These are phyloP conservation scores for Synaphobranchus kaupii DNA, from an alignment of 2,797 vertebrate species.

Conservation along the genomic window DNA sequence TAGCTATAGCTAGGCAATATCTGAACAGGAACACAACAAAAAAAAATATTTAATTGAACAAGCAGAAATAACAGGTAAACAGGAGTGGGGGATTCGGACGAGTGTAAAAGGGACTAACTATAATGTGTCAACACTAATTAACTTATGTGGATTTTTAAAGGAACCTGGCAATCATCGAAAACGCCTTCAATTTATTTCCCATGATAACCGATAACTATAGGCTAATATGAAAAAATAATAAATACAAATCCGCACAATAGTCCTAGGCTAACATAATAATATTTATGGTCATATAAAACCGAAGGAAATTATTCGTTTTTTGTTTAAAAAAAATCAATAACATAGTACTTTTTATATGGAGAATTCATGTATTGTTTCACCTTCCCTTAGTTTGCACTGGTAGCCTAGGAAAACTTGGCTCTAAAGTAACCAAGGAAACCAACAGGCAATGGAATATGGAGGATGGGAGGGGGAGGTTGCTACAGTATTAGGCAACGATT, in stretches of 20 bases:
- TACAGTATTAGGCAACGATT: slow-evolving; percentile 39
- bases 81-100: not conserved
- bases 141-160: not conserved
- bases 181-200: not conserved
- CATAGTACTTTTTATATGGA: not conserved
- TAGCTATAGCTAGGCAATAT: not conserved
- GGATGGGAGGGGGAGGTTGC: slow-evolving; percentile 36
- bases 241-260: not conserved
- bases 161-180: not conserved
- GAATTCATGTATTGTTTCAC: slow-evolving; percentile 44
- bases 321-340: slow-evolving; percentile 14
- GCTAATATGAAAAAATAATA: not conserved
- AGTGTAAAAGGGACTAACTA: not conserved
- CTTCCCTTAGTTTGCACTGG: slow-evolving; percentile 47
- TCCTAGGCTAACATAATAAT: not conserved
- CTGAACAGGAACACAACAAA: not conserved
- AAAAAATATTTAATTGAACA: not conserved
- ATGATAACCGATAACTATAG: not conserved
- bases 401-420: slow-evolving; percentile 50
- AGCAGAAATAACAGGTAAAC: no score
- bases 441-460: slow-evolving; percentile 32
- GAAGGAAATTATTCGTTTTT: not conserved
- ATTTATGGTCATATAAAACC: not conserved
- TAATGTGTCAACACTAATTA: not conserved
- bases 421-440: slow-evolving; percentile 65